Evolutionary conservation across 2,797 vertebrate species (phyloP).

Genomic region (Carapus acus): DNA sequence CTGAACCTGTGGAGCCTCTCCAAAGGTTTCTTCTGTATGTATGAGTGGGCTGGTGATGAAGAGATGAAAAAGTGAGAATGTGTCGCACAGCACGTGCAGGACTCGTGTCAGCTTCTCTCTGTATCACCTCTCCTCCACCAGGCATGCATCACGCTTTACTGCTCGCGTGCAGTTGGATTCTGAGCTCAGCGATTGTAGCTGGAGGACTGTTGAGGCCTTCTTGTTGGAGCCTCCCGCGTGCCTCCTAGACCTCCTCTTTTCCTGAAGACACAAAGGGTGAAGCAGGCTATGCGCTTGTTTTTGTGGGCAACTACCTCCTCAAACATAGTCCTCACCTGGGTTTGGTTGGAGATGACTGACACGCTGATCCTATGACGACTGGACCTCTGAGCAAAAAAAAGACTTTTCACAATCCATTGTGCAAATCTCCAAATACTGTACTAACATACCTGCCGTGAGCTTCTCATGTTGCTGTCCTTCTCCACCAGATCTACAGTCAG

Average conservation of each 20-base stretch:
- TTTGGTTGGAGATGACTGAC: slow-evolving; percentile 70
- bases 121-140: slow-evolving; percentile 24
- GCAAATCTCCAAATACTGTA: neutral
- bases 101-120: slow-evolving; percentile 33
- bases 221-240: slow-evolving; percentile 12
- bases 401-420: slow-evolving; percentile 25
- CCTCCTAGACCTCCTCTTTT: slow-evolving; percentile 49
- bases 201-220: slow-evolving; percentile 20
- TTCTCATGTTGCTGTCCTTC: slow-evolving; percentile 54
- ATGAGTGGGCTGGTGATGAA: no score
- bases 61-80: no score
- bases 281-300: no score
- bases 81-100: no score
- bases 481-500: slow-evolving; percentile 72
- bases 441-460: slow-evolving; percentile 65
- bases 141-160: no score
- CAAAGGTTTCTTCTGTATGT: no score
- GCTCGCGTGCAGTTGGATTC: slow-evolving; percentile 37
- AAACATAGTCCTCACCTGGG: slow-evolving; percentile 56
- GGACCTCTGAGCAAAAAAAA: slow-evolving; percentile 44
- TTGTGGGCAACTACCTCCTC: no score
- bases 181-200: slow-evolving; percentile 26
- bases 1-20: no score
- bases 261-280: slow-evolving; percentile 16
- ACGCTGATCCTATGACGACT: slow-evolving; percentile 74